Conservation (phyloP, 2,113 vertebrate species). For the Craseonycteris thonglongyai region DNA sequence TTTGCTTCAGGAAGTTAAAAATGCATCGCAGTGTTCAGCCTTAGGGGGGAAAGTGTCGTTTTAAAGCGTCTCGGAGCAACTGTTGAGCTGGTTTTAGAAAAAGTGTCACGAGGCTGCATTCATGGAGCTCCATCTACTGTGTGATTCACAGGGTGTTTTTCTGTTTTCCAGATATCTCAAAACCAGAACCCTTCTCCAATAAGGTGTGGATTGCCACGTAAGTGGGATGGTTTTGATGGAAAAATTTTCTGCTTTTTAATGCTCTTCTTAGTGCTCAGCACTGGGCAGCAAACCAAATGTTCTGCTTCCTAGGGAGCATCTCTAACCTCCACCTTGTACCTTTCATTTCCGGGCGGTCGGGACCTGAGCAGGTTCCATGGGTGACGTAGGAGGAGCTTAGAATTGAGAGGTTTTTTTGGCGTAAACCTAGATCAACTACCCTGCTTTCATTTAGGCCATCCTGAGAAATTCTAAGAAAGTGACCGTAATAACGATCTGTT, state of each 20-base stretch:
- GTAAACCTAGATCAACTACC: not conserved
- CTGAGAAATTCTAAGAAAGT: not conserved
- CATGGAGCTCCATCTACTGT: not conserved
- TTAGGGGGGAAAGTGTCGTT: not conserved
- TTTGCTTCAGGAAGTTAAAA: not conserved
- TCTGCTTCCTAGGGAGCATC: not conserved
- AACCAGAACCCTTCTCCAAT: slow-evolving; percentile 79
- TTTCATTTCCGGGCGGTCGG: not conserved
- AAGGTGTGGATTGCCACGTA: slow-evolving; percentile 75
- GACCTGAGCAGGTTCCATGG: no score
- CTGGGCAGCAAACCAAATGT: not conserved
- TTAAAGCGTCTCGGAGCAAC: not conserved
- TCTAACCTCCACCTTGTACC: not conserved
- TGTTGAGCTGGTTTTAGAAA: not conserved
- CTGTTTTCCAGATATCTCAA: slow-evolving; percentile 73
- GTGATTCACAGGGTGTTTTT: not conserved
- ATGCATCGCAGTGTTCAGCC: not conserved
- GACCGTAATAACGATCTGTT: slow-evolving; percentile 24
- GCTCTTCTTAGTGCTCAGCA: not conserved
- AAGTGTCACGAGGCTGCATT: not conserved
- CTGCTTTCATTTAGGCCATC: not conserved
- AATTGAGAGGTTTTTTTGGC: not conserved
- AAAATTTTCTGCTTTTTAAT: not conserved
- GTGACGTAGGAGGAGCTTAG: not conserved
- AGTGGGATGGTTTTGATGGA: slow-evolving; percentile 40